phyloP scores from a whole-genome alignment of 2,113 vertebrate species.

The Mormyrus iriodes region DNA sequence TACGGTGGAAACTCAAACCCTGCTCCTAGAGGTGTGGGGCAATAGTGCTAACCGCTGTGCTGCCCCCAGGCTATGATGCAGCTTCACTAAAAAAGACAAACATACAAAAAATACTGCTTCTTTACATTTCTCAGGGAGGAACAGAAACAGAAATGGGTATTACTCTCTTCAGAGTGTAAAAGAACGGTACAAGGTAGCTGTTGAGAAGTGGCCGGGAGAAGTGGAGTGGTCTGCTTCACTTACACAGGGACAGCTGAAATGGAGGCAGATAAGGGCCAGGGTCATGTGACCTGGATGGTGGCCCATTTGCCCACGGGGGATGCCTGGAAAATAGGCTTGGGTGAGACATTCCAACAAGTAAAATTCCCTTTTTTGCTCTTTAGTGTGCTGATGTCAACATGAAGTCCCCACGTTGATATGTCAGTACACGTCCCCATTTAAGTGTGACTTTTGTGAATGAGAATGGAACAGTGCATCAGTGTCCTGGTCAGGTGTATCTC shows the following conservation, averaged over 20 bases:
- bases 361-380: background rate
- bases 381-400: background rate
- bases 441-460: background rate
- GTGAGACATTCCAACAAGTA: background rate
- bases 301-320: background rate
- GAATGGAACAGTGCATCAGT: background rate
- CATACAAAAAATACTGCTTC: too few species aligned
- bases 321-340: background rate
- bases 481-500: background rate
- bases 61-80: too few species aligned
- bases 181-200: too few species aligned
- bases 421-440: background rate
- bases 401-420: background rate
- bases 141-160: background rate
- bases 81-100: too few species aligned
- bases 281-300: background rate
- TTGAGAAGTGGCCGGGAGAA: too few species aligned
- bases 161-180: background rate
- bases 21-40: background rate
- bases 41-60: too few species aligned
- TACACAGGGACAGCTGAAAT: background rate
- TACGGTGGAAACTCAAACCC: too few species aligned
- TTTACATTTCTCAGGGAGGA: background rate
- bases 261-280: background rate
- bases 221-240: too few species aligned